phyloP scores from a whole-genome alignment of 2,797 vertebrate species.

The Sebastes goodei region DNA sequence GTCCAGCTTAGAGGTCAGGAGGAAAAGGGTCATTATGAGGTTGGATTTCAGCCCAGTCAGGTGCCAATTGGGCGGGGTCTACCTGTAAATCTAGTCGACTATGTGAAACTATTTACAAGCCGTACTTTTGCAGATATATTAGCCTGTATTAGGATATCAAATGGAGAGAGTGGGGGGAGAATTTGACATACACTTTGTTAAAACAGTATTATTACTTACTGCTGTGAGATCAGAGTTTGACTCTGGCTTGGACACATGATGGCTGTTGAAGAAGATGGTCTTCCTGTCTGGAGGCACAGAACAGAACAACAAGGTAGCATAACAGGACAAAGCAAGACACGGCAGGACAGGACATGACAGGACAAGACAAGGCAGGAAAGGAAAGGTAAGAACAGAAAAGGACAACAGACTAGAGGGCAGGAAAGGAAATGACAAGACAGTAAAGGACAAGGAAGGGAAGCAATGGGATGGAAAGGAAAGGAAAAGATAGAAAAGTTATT shows the following conservation, averaged over 20 bases:
- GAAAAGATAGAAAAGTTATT: not conserved
- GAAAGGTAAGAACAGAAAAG: not conserved
- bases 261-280: constrained; percentile 86
- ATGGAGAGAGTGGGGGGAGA: not conserved
- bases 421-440: not conserved
- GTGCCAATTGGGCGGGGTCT: not conserved
- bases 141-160: not conserved
- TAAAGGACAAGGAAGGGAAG: not conserved
- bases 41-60: not conserved
- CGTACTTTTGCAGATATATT: not conserved
- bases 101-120: not conserved
- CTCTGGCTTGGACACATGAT: constrained; percentile 84
- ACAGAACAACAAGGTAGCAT: not conserved
- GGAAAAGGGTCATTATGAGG: not conserved
- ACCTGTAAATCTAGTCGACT: not conserved
- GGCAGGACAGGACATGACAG: not conserved
- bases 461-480: not conserved
- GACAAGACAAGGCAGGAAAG: not conserved
- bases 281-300: constrained; percentile 71
- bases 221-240: constrained; percentile 81
- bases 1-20: constrained; percentile 64
- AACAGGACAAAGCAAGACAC: too few relatives aligned
- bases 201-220: constrained; percentile 54
- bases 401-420: not conserved
- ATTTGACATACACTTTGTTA: not conserved